Evolutionary conservation across 2,113 vertebrate species (phyloP).

Genomic region (Atlantisia rogersi): DNA sequence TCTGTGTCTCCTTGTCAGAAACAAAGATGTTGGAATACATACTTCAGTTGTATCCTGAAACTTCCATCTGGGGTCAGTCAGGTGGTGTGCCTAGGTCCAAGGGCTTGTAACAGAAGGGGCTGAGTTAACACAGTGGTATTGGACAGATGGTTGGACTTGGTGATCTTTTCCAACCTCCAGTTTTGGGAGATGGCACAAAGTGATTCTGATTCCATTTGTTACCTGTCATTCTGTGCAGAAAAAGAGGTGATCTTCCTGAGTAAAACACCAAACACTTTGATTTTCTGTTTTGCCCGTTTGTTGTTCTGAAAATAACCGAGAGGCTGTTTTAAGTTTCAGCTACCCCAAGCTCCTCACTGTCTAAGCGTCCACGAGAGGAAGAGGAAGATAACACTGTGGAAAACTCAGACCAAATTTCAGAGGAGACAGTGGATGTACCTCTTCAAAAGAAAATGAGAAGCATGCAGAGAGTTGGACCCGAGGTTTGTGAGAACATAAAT

Average conservation of each 20-base stretch:
- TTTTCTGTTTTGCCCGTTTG: not conserved
- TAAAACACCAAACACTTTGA: not conserved
- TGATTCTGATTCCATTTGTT: not conserved
- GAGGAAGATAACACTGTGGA: conserved; percentile 87
- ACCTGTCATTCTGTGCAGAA: not conserved
- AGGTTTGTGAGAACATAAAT: conserved; percentile 74
- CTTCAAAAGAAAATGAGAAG: conserved; percentile 90
- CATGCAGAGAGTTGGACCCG: conserved; percentile 87
- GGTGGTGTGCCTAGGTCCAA: not conserved
- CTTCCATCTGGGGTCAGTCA: not conserved
- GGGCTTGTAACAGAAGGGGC: not conserved
- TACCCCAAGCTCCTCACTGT: conserved; percentile 86
- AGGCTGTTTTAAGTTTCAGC: conserved; percentile 84
- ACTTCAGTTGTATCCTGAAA: not conserved
- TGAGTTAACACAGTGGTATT: no score
- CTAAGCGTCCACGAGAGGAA: conserved; percentile 92
- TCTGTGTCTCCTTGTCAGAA: not conserved
- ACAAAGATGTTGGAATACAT: not conserved
- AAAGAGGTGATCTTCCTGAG: not conserved
- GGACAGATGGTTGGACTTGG: no score
- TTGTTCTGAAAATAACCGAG: conserved; percentile 2
- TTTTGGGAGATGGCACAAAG: not conserved
- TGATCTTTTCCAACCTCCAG: no score
- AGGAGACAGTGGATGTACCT: conserved; percentile 87
- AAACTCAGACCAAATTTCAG: conserved; percentile 81